Percentiles rank a stretch among this genome's conserved stretches.
These are phyloP conservation scores for Dreissena polymorpha DNA, from an alignment of 1,140 invertebrate species.

Conservation along the genomic window DNA sequence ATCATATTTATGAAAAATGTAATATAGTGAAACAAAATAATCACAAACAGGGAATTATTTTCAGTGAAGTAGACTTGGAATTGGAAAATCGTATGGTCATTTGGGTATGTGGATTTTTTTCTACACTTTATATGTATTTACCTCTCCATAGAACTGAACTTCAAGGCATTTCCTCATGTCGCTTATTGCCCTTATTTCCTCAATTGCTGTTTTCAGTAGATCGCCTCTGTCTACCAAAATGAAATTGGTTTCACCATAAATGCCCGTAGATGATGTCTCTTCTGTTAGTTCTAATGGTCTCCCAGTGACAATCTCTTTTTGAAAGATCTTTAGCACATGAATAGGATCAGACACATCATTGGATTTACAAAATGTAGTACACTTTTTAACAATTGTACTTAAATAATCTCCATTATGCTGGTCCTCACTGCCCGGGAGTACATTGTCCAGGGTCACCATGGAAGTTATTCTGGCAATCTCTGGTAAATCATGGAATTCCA, in stretches of 20 bases:
- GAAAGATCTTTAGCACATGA: constrained; percentile 34
- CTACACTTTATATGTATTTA: constrained; percentile 12
- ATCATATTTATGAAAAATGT: too few species aligned
- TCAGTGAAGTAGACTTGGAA: too few species aligned
- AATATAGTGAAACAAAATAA: too few species aligned
- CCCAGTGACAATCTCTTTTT: constrained; percentile 32
- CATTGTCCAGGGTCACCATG: too few species aligned
- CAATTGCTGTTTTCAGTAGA: constrained; percentile 30
- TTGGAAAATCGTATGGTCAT: too few species aligned
- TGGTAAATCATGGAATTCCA: too few species aligned
- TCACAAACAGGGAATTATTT: too few species aligned
- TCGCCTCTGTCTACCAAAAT: constrained; percentile 44
- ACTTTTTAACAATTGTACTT: not conserved
- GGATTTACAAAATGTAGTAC: not conserved
- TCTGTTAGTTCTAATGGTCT: constrained; percentile 45
- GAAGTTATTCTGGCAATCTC: too few species aligned
- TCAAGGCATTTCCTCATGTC: constrained; percentile 38
- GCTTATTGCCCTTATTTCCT: constrained; percentile 30
- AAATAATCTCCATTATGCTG: too few species aligned
- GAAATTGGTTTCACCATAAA: constrained; percentile 51
- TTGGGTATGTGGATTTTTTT: too few species aligned
- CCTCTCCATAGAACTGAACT: constrained; percentile 58
- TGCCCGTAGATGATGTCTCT: constrained; percentile 1
- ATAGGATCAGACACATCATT: constrained; percentile 33
- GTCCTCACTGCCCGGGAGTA: too few species aligned